phyloP scores from a whole-genome alignment of 2,797 vertebrate species.

The Salarias fasciatus region DNA sequence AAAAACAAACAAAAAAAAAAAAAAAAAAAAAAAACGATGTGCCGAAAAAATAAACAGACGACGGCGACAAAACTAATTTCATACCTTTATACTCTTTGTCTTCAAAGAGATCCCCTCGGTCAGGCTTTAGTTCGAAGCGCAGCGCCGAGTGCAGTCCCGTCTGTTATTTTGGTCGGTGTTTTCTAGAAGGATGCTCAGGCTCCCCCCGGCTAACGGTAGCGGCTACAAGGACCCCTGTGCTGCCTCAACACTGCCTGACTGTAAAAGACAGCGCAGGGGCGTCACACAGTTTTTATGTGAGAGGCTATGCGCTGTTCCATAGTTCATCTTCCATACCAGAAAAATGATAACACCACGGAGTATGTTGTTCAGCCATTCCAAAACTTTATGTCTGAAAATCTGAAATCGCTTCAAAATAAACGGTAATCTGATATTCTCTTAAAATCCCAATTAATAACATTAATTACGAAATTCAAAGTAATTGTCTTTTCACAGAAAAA shows the following conservation, averaged over 20 bases:
- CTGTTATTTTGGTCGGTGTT: slow-evolving; percentile 55
- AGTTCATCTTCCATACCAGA: no score
- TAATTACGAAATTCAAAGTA: no score
- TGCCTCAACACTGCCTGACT: slow-evolving; percentile 52
- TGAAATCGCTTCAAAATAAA: no score
- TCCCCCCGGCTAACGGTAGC: slow-evolving; percentile 48
- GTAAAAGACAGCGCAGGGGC: neutral
- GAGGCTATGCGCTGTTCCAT: no score
- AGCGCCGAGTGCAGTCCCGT: slow-evolving; percentile 31
- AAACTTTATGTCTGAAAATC: no score
- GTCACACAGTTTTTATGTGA: no score
- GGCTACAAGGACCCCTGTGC: slow-evolving; percentile 69
- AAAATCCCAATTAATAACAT: no score
- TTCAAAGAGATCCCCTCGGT: slow-evolving; percentile 72
- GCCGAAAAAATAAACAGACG: neutral
- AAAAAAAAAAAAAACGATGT: slow-evolving; percentile 48
- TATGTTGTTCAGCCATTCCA: no score
- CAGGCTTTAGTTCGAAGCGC: slow-evolving; percentile 34
- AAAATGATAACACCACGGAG: no score
- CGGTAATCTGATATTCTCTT: no score
- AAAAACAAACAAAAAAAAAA: no score
- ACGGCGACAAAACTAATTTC: neutral
- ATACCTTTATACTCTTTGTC: slow-evolving; percentile 83
- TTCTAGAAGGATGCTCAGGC: slow-evolving; percentile 71
- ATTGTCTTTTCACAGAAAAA: no score